Evolutionary conservation across 2,113 vertebrate species (phyloP), one percentile per base, ranked within the genome.

Genomic region (Elgaria multicarinata): DNA sequence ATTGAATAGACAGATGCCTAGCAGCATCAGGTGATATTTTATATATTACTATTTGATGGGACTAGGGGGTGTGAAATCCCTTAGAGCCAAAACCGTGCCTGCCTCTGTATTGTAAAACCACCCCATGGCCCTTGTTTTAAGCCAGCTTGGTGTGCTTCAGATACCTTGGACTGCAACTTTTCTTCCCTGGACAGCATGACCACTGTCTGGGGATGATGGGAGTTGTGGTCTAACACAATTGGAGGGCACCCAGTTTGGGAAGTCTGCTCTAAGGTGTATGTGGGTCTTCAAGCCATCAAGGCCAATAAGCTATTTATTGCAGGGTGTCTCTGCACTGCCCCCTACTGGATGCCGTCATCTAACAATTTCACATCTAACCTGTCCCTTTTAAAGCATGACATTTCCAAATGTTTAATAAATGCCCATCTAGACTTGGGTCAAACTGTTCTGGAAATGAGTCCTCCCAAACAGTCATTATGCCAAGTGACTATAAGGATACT

Each of bases 401-500:
- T 55, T 28, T 71, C 16, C 66, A 42, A 18, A 36, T 42, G 67
- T 46, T 53, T 36, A 55, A 71, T 81, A 69, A 69, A 79, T 24
- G 53, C 1, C 33, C 69, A 77, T 44, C 72, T 74, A 33, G 13
- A 76, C n/a, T 26, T 36, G 50, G 81, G 24, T 6, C 3, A 77
- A 92, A 20, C 9, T 26, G 16, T 89, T 90, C 6, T 26, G 2
- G 90, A 91, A 91, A 92, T 75, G 42, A 86, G 0, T 39, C 78
- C 86, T 36, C 88, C 78, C 79, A 86, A 62, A 93, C 90, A 95
- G 95, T 94, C 88, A 94, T 44, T 46, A 58, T 86, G 86, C 83
- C 83, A 87, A 83, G 92, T 96, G 96, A 14, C 83, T 91, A 6
- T 6, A 84, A 86, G 1, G 4, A 77, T 91, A 89, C 75, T 2